Base-by-base conservation (phyloP, 2,797 vertebrate species). In the Scomberomorus guttatus region DNA sequence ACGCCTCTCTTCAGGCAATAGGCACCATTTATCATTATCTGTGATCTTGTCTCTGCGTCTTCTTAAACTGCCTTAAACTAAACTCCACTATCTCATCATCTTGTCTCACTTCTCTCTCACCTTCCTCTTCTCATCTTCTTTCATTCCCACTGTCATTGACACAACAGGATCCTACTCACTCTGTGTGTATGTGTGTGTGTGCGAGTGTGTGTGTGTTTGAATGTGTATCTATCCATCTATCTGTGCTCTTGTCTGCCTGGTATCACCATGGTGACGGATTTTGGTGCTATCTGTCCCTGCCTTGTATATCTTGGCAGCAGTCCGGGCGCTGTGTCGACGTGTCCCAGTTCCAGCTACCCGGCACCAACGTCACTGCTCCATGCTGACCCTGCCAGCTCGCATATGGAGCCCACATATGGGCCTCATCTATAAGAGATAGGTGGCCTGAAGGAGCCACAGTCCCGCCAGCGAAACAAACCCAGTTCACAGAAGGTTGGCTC, bases 321-420 rank as follows among this genome's bases (percentile, higher is more conserved):
- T 84, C 69, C 7, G 68, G 88, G 84, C 69, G 77, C 85, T 67
- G 84, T 77, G 86, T 67, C 73, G 84, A 89, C 69, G 80, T 72
- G 84, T 89, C 90, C 91, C 81, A 85, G 90, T 92, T 92, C 85
- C 89, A 92, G 90, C 90, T 88, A 83, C 85, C 58, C 51, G 48
- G 80, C 89, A 80, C 77, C 62, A 46, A 86, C 80, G 88, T 89
- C 81, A 87, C 76, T 8, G 80, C 74, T 78, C 72, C 69, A 17
- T 34, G 27, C 68, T 82, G 89, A 90, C 90, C 85, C 82, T 88
- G 87, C 91, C 92, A 91, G 62, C 83, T 87, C 86, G 9, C 93
- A 93, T 90, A 92, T 90, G 88, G 90, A 92, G 89, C 77, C 79
- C 88, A 78, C 94, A 95, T 94, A 94, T 93, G 93, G 85, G 71